A percentile compares a stretch with the other conserved stretches of the same genome.
These are phyloP conservation scores for Pongo abelii DNA, from an alignment of 2,113 vertebrate species.

Conservation along the genomic window DNA sequence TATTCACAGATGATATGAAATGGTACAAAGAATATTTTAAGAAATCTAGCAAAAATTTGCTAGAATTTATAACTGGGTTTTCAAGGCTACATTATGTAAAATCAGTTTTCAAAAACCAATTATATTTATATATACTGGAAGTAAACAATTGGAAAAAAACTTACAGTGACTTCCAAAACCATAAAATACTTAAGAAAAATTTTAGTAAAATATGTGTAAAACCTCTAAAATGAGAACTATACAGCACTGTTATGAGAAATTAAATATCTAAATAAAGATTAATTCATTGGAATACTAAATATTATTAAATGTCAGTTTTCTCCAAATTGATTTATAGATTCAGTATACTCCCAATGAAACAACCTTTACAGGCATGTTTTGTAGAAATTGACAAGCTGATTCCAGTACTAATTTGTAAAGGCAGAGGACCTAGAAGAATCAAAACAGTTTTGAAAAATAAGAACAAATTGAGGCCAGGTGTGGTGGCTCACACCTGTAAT, in stretches of 20 bases:
- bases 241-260: background rate
- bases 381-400: background rate
- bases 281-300: background rate
- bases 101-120: background rate
- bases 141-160: background rate
- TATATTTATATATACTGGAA: background rate
- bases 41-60: background rate
- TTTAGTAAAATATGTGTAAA: background rate
- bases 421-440: background rate
- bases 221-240: background rate
- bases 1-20: background rate
- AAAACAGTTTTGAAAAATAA: background rate
- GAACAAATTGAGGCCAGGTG: too few relatives aligned
- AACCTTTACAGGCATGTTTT: background rate
- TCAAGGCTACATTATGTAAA: background rate
- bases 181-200: background rate
- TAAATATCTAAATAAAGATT: background rate
- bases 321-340: background rate
- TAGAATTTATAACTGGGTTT: background rate
- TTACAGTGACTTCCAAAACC: background rate
- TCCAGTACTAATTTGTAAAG: background rate
- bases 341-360: background rate
- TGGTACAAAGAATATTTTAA: background rate
- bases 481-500: too few relatives aligned
- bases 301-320: background rate